Evolutionary conservation across 2,797 vertebrate species (phyloP).

Genomic region (Xenopus petersii): DNA sequence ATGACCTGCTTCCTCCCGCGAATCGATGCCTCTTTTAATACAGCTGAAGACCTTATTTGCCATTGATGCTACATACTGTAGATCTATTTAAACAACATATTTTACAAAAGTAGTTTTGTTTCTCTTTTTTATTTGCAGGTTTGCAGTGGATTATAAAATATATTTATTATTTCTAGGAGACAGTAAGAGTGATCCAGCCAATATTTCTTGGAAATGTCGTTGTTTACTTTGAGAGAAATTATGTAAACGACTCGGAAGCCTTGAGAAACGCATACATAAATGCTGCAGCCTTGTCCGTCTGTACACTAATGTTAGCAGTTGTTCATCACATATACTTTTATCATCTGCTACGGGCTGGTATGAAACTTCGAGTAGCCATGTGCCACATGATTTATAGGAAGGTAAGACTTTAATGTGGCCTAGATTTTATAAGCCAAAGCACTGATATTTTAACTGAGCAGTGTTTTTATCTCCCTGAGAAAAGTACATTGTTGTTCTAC

Average conservation of each 20-base stretch:
- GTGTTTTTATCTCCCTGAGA: not conserved
- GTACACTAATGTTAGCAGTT: slow-evolving; percentile 69
- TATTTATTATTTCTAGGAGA: slow-evolving; percentile 66
- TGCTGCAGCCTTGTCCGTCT: slow-evolving; percentile 70
- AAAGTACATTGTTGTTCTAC: not conserved
- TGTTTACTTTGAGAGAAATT: slow-evolving; percentile 75
- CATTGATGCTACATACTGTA: no score
- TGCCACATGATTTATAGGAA: slow-evolving; percentile 93
- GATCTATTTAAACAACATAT: no score
- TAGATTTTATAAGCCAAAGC: no score
- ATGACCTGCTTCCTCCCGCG: no score
- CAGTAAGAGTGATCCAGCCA: slow-evolving; percentile 79
- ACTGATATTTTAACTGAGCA: no score
- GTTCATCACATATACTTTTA: slow-evolving; percentile 87
- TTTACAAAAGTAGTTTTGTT: no score
- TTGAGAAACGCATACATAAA: slow-evolving; percentile 66
- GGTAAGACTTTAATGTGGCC: slow-evolving; percentile 62
- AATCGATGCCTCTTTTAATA: no score
- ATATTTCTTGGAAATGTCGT: slow-evolving; percentile 84
- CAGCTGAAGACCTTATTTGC: no score
- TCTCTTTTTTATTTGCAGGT: no score
- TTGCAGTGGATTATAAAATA: no score
- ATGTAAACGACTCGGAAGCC: slow-evolving; percentile 46
- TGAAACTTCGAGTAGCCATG: slow-evolving; percentile 86
- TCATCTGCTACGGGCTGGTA: slow-evolving; percentile 77